Percentiles rank a stretch among this genome's conserved stretches.
phyloP scores from a whole-genome alignment of 2,113 vertebrate genomes.

The Lates calcarifer region DNA sequence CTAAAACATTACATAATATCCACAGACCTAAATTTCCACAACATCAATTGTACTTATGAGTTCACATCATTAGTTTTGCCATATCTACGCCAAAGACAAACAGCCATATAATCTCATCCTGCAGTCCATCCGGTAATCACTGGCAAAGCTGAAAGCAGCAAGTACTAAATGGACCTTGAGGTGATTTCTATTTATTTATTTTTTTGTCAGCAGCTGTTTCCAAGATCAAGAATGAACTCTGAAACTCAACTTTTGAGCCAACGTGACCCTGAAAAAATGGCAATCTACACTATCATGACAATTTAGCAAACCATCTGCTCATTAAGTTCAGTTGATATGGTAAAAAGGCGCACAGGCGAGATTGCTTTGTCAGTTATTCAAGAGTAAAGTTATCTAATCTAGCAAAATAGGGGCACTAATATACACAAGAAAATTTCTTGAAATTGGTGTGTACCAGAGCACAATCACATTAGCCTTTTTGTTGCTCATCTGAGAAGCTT shows the following conservation, averaged over 20 bases:
- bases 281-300: neutral
- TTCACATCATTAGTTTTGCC: neutral
- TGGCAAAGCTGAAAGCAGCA: neutral
- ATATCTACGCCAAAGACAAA: neutral
- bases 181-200: neutral
- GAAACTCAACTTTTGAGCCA: neutral
- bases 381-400: neutral
- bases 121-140: neutral
- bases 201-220: neutral
- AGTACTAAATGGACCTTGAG: neutral
- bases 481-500: neutral
- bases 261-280: neutral
- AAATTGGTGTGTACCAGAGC: neutral
- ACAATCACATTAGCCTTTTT: neutral
- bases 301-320: neutral
- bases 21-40: neutral
- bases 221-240: slow-evolving; percentile 1
- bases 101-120: neutral
- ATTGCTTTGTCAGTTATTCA: neutral
- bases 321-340: neutral
- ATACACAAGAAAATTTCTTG: too few relatives aligned
- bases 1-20: neutral
- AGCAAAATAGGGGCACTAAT: neutral
- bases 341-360: too few relatives aligned
- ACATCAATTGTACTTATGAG: neutral